Conservation (phyloP, 1,140 invertebrate genomes). For the Hesperophylax magnus region DNA sequence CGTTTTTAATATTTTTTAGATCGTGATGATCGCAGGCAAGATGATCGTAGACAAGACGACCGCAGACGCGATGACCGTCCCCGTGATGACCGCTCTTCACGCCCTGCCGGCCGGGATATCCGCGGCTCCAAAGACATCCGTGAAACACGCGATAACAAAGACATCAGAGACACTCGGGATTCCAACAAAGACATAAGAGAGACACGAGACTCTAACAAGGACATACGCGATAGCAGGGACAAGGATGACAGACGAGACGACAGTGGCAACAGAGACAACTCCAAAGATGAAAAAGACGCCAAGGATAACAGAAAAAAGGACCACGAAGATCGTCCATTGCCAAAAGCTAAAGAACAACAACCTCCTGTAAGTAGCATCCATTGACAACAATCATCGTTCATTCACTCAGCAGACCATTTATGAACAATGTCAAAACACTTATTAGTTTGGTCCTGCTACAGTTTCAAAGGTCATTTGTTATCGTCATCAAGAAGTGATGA, state of each 20-base stretch:
- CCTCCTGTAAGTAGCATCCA: slow-evolving; percentile 69
- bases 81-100: slow-evolving; percentile 59
- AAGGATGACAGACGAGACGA: slow-evolving; percentile 58
- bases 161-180: slow-evolving; percentile 27
- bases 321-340: slow-evolving; percentile 69
- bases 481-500: too few species aligned
- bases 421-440: too few species aligned
- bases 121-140: slow-evolving; percentile 53
- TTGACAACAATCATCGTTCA: not conserved
- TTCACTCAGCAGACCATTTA: not conserved
- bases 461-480: too few species aligned
- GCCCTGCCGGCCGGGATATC: slow-evolving; percentile 55
- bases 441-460: too few species aligned
- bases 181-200: slow-evolving; percentile 39
- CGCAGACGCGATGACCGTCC: slow-evolving; percentile 48
- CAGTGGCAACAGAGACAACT: slow-evolving; percentile 55
- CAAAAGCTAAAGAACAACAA: slow-evolving; percentile 75
- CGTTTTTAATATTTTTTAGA: not conserved
- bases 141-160: slow-evolving; percentile 60
- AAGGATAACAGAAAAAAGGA: slow-evolving; percentile 52
- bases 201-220: slow-evolving; percentile 20
- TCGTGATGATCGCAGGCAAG: slow-evolving; percentile 33
- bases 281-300: not conserved
- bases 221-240: slow-evolving; percentile 52
- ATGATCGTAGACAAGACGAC: slow-evolving; percentile 45